A percentile compares a stretch with the other conserved stretches of the same genome.
phyloP scores from a whole-genome alignment of 2,888 invertebrate genomes.

The Sarcophaga subvicina region DNA sequence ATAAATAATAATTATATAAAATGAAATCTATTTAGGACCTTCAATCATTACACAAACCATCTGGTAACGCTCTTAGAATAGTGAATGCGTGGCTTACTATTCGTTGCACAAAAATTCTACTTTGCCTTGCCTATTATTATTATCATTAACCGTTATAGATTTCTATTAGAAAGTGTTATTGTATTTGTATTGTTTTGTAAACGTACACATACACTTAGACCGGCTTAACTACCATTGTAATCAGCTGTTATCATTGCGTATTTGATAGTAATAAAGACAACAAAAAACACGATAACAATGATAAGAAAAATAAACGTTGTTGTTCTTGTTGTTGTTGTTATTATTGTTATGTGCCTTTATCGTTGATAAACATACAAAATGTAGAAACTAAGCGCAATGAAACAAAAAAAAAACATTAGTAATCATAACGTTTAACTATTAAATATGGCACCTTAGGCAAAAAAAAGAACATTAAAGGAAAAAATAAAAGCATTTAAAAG shows the following conservation, averaged over 20 bases:
- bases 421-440: constrained; percentile 33
- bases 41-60: no score
- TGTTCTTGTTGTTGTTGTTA: background rate
- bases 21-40: no score
- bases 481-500: constrained; percentile 10
- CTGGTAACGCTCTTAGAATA: no score
- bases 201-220: no score
- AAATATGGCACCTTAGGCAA: constrained; percentile 25
- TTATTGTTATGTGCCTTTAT: constrained; percentile 1
- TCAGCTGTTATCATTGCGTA: constrained; percentile 32
- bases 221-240: no score
- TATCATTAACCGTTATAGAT: constrained; percentile 8
- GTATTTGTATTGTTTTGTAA: no score
- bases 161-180: no score
- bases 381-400: no score
- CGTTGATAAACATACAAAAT: constrained; percentile 10
- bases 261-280: constrained; percentile 13
- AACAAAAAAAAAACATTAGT: background rate
- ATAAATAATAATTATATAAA: no score
- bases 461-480: background rate
- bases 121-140: background rate
- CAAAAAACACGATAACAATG: background rate
- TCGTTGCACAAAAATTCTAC: no score
- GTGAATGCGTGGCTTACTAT: no score
- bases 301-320: constrained; percentile 1